These are phyloP conservation scores for Melanogrammus aeglefinus DNA, from an alignment of 2,797 vertebrate species.

Conservation along the genomic window DNA sequence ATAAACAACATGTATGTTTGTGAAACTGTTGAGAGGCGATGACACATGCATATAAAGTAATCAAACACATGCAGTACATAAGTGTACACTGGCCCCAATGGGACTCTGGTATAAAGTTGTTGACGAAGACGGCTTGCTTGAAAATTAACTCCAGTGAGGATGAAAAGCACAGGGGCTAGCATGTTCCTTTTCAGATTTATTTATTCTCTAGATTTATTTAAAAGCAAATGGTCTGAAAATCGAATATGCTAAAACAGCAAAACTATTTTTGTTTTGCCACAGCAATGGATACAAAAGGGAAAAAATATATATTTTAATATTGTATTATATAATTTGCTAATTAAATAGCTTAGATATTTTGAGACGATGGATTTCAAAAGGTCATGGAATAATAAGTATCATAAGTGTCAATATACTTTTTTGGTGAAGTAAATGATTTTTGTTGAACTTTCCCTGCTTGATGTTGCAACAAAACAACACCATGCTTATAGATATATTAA, in stretches of 20 bases:
- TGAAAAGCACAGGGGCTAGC: background rate
- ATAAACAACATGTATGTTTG: background rate
- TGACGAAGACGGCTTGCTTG: background rate
- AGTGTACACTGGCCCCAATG: background rate
- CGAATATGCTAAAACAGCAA: background rate
- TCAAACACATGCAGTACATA: too few species aligned
- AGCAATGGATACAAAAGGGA: background rate
- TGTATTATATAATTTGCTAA: background rate
- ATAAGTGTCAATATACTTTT: background rate
- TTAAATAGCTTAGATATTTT: background rate
- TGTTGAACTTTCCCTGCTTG: too few species aligned
- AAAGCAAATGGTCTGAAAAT: background rate
- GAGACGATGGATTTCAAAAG: background rate
- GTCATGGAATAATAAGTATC: too few species aligned
- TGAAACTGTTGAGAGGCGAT: background rate
- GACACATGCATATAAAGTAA: background rate
- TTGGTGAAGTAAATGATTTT: background rate
- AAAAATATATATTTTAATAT: too few species aligned
- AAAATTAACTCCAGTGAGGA: background rate
- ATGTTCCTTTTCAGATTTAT: background rate
- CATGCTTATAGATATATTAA: background rate
- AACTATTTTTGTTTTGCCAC: conserved; percentile 1
- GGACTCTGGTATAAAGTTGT: background rate
- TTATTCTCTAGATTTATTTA: background rate
- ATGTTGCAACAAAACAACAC: too few species aligned